Conservation (phyloP, 2,888 invertebrate genomes). For the Pachycephus smyrnensis region DNA sequence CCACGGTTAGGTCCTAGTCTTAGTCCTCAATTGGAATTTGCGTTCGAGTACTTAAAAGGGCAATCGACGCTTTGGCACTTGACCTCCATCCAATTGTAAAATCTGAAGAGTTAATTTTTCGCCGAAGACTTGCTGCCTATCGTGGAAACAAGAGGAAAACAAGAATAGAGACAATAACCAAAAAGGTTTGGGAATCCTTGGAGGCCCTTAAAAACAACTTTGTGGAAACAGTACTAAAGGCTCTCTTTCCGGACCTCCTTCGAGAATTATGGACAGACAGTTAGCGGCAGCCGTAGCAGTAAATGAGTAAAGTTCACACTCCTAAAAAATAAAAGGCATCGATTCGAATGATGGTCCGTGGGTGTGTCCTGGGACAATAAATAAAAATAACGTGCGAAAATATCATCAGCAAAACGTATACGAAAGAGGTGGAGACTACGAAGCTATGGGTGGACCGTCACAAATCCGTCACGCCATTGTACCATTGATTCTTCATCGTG, state of each 20-base stretch:
- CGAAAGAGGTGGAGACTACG: constrained; percentile 21
- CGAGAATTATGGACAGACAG: background rate
- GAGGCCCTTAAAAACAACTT: background rate
- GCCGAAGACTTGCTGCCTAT: background rate
- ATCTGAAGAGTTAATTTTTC: background rate
- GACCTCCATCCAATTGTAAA: background rate
- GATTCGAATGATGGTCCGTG: constrained; percentile 17
- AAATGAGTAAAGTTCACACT: constrained; percentile 3
- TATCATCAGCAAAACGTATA: constrained; percentile 16
- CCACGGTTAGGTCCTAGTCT: background rate
- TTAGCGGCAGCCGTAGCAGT: background rate
- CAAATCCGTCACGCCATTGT: constrained; percentile 19
- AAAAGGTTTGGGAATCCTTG: background rate
- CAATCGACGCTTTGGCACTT: background rate
- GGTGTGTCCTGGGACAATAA: constrained; percentile 24
- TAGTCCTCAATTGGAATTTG: background rate
- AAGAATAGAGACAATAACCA: background rate
- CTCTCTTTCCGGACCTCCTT: background rate
- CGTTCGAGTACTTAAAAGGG: background rate
- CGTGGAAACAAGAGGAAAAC: background rate
- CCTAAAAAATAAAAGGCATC: constrained; percentile 13
- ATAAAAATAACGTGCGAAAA: constrained; percentile 25
- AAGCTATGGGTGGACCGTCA: constrained; percentile 21
- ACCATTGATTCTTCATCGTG: constrained; percentile 21
- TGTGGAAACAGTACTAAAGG: background rate